A percentile compares a stretch with the other conserved stretches of the same genome.
phyloP scores from a whole-genome alignment of 2,888 invertebrate species.

The Hypolimnas misippus region DNA sequence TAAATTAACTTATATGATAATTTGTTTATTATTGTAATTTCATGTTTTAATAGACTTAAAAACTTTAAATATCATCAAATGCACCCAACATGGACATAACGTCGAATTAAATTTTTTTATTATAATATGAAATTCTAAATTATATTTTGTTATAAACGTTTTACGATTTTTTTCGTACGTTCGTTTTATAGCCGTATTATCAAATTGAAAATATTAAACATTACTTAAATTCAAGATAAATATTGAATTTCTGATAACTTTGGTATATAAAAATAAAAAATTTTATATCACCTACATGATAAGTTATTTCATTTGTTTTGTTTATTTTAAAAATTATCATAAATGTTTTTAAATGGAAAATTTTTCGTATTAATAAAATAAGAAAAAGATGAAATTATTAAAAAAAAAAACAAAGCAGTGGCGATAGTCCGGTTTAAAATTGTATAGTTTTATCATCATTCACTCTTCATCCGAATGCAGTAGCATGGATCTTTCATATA shows the following conservation, averaged over 20 bases:
- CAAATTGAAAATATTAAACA: constrained; percentile 60
- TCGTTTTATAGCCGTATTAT: constrained; percentile 45
- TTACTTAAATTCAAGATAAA: constrained; percentile 72
- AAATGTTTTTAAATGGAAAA: constrained; percentile 26
- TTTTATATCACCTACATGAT: constrained; percentile 56
- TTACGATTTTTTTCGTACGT: constrained; percentile 22
- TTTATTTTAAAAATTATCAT: constrained; percentile 45
- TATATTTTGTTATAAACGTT: constrained; percentile 19
- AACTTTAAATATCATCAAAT: neutral
- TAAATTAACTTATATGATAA: neutral
- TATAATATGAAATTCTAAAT: constrained; percentile 10
- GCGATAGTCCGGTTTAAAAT: too few relatives aligned
- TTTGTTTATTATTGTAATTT: neutral
- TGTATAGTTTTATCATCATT: too few relatives aligned
- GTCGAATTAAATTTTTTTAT: constrained; percentile 1
- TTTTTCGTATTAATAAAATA: constrained; percentile 16
- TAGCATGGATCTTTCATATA: too few relatives aligned
- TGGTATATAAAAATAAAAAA: constrained; percentile 62
- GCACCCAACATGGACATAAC: too few relatives aligned
- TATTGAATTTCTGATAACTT: constrained; percentile 68
- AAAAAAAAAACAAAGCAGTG: neutral
- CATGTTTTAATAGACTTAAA: neutral
- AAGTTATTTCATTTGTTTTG: constrained; percentile 55
- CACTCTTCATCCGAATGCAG: too few relatives aligned
- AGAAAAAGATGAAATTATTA: neutral